phyloP scores from a whole-genome alignment of 1,140 invertebrate genomes.

The Ridgeia piscesae region DNA sequence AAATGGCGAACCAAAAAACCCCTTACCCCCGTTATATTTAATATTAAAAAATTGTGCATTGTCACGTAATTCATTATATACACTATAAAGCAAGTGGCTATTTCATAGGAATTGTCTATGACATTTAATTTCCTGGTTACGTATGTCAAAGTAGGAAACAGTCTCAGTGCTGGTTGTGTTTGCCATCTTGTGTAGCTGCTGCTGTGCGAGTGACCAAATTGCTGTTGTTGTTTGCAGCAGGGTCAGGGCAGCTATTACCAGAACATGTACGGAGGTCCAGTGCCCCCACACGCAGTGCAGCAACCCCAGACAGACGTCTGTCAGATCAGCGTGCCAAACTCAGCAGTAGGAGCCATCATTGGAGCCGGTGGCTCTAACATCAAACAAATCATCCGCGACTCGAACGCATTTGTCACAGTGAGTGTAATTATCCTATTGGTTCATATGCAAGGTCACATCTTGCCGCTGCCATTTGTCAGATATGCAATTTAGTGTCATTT shows the following conservation, averaged over 20 bases:
- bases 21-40: too few relatives aligned
- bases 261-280: slow-evolving; percentile 26
- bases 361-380: slow-evolving; percentile 96
- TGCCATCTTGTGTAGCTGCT: background rate
- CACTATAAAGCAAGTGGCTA: background rate
- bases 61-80: background rate
- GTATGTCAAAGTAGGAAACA: too few relatives aligned
- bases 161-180: too few relatives aligned
- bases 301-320: slow-evolving; percentile 48
- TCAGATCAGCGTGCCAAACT: slow-evolving; percentile 89
- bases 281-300: slow-evolving; percentile 36
- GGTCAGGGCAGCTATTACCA: slow-evolving; percentile 10
- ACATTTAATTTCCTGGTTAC: too few relatives aligned
- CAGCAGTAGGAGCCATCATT: slow-evolving; percentile 94
- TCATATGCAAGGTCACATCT: background rate
- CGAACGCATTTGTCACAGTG: slow-evolving; percentile 78
- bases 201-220: background rate
- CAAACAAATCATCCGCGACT: slow-evolving; percentile 93
- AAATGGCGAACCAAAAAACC: too few relatives aligned
- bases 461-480: background rate
- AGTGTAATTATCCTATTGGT: slow-evolving; percentile 7
- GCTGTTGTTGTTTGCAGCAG: background rate
- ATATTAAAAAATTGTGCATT: background rate
- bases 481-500: background rate
- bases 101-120: background rate